Evolutionary conservation across 2,113 vertebrate genomes (phyloP), one percentile per base, ranked within the genome.

Genomic region (Atractosteus spatula): DNA sequence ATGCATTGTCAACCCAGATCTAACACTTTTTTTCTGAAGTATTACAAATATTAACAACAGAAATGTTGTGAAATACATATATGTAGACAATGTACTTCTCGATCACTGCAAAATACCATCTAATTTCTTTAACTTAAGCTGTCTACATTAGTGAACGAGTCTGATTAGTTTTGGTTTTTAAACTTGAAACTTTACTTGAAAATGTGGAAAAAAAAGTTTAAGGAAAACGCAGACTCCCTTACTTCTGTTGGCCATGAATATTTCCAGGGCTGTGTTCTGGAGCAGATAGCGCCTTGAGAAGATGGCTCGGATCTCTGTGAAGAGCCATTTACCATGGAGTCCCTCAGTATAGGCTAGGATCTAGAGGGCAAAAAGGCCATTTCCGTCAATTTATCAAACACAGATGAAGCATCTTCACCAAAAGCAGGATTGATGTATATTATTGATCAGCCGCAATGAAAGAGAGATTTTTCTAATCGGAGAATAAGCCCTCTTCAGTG

Each of bases 161-260:
- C 29, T 29, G 29, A 29, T 29, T 29, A 29, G 29, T 29, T 29
- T 29, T 29, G 29, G 29, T 29, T 29, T 29, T 29, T 29, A 29
- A 29, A n/a, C n/a, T n/a, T n/a, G n/a, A n/a, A n/a, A n/a, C n/a
- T n/a, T 29, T 29, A 29, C 29, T 29, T 29, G 29, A 29, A 29
- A 29, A 29, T 29, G 29, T 29, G 0, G 29, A 29, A 29, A 29
- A 29, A 29, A 29, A 29, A 29, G 29, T 29, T 29, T 29, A 29
- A 29, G 29, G 29, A 29, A 29, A 29, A 29, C 29, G 29, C 29
- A 29, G 29, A 29, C 1, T 29, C 4, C 42, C 78, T 85, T 94
- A 99, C 97, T 98, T 91, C 97, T 92, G 70, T 98, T 99, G 82
- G 97, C 96, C 96, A 99, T 94, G 87, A 99, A 98, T 83, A 99